Evolutionary conservation across 2,797 vertebrate genomes (phyloP), one percentile per base, ranked within the genome.

Genomic region (Sphaeramia orbicularis): DNA sequence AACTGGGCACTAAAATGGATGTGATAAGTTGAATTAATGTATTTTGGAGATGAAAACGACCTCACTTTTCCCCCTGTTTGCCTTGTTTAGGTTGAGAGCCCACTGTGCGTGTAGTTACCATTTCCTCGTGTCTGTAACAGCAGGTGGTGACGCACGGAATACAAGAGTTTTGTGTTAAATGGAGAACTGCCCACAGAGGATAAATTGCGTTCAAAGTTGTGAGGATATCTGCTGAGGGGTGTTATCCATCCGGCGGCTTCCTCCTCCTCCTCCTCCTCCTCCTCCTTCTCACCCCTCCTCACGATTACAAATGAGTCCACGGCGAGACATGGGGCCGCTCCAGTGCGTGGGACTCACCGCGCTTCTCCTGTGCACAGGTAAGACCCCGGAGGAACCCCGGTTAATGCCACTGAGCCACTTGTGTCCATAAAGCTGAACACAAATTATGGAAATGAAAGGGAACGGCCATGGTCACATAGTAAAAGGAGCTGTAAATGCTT

Each of bases 361-460:
- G 64, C 84, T 93, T 12, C 69, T 94, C 54, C 81, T 93, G 74
- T 93, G 84, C 86, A 54, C 89, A 93, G 93, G 94, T 94, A 86
- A 89, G 90, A 83, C 5, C 48, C 27, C 6, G 19, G 30, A 43
- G 11, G 42, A 21, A 54, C 35, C 4, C 7, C 24, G 6, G 11
- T 16, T 45, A 18, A 57, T 65, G 47, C 44, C 52, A 38, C 2
- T 2, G 16, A 27, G 38, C 40, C 4, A 15, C 50, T 50, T 71
- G 35, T 56, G 15, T 41, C 43, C 52, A 62, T 10, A 49, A 27
- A 50, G 49, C 60, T 52, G 8, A 51, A 30, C 43, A 42, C 40
- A 32, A 57, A 49, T 64, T 37, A 74, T 70, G 74, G 45, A 53
- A 67, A 72, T 61, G 30, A 36, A 36, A 52, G 61, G 14, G 43